Conservation (phyloP, 2,113 vertebrate genomes). For the Corynorhinus townsendii region DNA sequence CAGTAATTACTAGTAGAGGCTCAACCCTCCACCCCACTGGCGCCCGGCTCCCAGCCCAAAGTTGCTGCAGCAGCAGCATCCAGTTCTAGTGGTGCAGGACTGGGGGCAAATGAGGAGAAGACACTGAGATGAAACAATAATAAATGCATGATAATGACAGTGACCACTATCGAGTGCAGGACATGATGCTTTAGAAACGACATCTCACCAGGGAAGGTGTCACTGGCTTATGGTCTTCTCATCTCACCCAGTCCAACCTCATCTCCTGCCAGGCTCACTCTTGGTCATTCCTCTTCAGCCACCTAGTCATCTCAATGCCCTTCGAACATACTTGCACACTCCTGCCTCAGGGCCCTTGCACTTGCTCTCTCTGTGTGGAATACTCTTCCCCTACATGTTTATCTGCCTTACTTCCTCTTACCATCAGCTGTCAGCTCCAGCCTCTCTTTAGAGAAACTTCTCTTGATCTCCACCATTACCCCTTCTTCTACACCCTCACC, state of each 20-base stretch:
- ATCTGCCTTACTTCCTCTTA: neutral
- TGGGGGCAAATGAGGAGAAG: neutral
- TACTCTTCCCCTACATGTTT: neutral
- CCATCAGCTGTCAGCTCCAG: neutral
- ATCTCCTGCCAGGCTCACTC: neutral
- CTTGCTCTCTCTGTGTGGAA: neutral
- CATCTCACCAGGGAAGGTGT: neutral
- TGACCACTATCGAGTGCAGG: accelerated
- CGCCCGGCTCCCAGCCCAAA: neutral
- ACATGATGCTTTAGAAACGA: neutral
- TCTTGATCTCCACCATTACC: neutral
- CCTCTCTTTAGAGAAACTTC: neutral
- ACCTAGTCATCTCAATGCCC: neutral
- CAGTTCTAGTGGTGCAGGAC: neutral
- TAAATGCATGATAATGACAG: neutral
- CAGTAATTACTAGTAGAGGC: conserved; percentile 71
- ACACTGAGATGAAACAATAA: neutral
- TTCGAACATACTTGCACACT: neutral
- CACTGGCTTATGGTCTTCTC: no score
- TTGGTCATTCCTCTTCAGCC: neutral
- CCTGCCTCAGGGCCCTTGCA: neutral
- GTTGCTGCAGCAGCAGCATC: neutral
- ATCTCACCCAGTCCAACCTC: neutral
- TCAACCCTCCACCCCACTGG: conserved; percentile 43
- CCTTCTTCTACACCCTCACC: neutral